Evolutionary conservation across 2,888 invertebrate genomes (phyloP).

Genomic region (Lithophane semibrunnea): DNA sequence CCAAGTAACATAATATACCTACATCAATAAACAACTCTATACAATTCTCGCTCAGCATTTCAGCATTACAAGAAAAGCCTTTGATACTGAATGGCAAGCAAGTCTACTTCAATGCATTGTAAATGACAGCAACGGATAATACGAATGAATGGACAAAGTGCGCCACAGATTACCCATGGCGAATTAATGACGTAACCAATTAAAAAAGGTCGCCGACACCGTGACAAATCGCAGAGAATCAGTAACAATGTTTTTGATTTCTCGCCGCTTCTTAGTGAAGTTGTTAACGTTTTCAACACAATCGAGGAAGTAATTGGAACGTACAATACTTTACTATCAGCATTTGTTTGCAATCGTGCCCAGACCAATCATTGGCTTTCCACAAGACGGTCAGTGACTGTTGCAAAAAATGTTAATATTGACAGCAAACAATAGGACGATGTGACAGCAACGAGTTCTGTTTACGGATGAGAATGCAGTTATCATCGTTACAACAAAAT

Average conservation of each 20-base stretch:
- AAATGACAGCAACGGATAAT: conserved; percentile 34
- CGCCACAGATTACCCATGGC: conserved; percentile 32
- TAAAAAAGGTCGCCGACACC: conserved; percentile 47
- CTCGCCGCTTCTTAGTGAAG: conserved; percentile 17
- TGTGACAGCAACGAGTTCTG: conserved; percentile 71
- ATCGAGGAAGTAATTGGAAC: conserved; percentile 57
- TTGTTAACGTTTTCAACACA: conserved; percentile 37
- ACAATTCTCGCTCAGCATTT: conserved; percentile 4
- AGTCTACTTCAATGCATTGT: conserved; percentile 34
- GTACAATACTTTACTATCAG: conserved; percentile 37
- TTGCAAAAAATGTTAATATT: conserved; percentile 58
- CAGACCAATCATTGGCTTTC: conserved; percentile 44
- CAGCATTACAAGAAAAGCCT: conserved; percentile 28
- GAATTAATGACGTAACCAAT: conserved; percentile 50
- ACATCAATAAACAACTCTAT: conserved; percentile 3
- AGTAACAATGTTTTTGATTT: conserved; percentile 26
- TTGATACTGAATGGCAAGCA: conserved; percentile 15
- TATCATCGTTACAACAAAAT: conserved; percentile 65
- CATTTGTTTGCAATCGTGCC: conserved; percentile 49
- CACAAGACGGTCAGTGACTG: conserved; percentile 64
- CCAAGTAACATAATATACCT: not conserved
- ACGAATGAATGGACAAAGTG: conserved; percentile 36
- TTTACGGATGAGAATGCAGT: conserved; percentile 71
- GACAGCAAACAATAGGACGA: conserved; percentile 70
- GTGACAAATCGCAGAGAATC: conserved; percentile 23